A percentile compares a stretch with the other conserved stretches of the same genome.
Conservation (phyloP, 2,113 vertebrate species). For the Podocnemis expansa region DNA sequence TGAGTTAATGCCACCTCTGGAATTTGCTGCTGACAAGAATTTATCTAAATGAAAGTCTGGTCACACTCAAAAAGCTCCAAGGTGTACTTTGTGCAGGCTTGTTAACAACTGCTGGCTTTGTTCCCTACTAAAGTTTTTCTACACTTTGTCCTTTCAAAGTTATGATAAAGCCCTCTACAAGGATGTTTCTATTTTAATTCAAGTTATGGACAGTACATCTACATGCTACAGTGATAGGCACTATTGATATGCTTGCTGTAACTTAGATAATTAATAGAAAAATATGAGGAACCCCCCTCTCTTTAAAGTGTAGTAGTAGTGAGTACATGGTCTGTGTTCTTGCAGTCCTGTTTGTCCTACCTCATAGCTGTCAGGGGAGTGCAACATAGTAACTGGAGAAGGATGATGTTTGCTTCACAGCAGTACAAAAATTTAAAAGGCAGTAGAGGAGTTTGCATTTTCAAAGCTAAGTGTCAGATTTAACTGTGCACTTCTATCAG, state of each 20-base stretch:
- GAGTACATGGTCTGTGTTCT: neutral
- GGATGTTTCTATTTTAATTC: neutral
- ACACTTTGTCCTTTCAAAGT: neutral
- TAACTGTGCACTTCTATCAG: neutral
- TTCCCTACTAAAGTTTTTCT: neutral
- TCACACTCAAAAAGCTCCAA: neutral
- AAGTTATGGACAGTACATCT: neutral
- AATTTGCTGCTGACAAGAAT: neutral
- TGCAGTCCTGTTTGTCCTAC: neutral
- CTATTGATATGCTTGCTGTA: neutral
- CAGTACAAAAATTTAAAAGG: neutral
- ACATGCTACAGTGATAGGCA: neutral
- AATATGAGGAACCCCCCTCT: neutral
- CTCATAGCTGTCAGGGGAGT: neutral
- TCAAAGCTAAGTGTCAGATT: neutral
- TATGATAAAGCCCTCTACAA: rapidly evolving
- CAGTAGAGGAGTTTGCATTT: neutral
- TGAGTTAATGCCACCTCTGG: neutral
- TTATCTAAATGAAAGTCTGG: neutral
- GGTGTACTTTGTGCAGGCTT: neutral
- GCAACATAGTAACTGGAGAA: neutral
- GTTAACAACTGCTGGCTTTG: neutral
- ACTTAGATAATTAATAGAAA: neutral
- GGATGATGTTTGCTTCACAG: neutral
- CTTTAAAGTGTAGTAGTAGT: neutral